Percentiles rank a stretch among this genome's conserved stretches.
Conservation (phyloP, 2,888 invertebrate species). For the Beris morrisii region DNA sequence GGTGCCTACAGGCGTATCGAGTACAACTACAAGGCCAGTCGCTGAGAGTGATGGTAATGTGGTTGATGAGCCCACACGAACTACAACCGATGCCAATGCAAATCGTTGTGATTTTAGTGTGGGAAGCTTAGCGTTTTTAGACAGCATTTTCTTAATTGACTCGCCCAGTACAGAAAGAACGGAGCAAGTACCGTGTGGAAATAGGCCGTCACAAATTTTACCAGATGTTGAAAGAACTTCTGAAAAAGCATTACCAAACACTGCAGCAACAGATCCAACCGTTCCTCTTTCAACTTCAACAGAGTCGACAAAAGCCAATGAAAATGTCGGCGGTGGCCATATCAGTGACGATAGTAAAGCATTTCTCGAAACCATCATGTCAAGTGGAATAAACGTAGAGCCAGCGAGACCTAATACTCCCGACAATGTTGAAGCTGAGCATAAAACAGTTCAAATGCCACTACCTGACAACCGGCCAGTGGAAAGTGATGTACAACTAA, state of each 20-base stretch:
- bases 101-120: constrained; percentile 3
- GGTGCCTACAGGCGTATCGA: no score
- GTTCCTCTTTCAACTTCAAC: not conserved
- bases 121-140: constrained; percentile 14
- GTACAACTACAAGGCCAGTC: no score
- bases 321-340: no score
- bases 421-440: constrained; percentile 9
- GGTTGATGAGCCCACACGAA: not conserved
- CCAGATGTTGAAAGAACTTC: no score
- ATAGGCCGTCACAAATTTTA: no score
- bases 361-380: not conserved
- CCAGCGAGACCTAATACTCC: no score
- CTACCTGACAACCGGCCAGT: not conserved
- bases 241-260: not conserved
- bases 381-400: not conserved
- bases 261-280: not conserved
- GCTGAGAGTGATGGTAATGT: no score
- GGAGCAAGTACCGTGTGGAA: not conserved
- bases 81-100: constrained; percentile 3
- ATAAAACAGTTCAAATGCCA: not conserved
- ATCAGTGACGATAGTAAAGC: not conserved
- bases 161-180: not conserved
- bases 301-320: not conserved
- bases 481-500: not conserved
- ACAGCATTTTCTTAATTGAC: constrained; percentile 7